Evolutionary conservation across 2,888 invertebrate genomes (phyloP), one percentile per base, ranked within the genome.

Genomic region (Lissocephala sabroskyi): DNA sequence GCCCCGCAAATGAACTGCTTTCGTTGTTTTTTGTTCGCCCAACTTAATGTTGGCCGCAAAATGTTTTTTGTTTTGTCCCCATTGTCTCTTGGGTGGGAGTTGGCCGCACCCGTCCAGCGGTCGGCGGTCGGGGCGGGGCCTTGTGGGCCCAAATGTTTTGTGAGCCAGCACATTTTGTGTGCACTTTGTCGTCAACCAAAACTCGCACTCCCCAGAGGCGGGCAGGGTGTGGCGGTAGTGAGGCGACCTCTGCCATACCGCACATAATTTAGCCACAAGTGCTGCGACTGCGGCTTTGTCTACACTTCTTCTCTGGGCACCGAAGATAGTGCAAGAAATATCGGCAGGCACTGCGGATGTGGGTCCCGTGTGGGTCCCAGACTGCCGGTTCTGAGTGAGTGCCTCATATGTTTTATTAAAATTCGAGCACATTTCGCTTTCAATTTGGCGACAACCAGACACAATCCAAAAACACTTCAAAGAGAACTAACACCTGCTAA

Each of bases 371-470:
- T 9, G 30, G 3, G 30, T 35, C 6, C 18, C n/a, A 14, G 14
- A 46, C 17, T 45, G 26, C 19, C 5, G 18, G 17, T 33, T 18
- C 26, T n/a, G 41, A 29, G 13, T 23, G 52, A 37, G 56, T 52
- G 64, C 49, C 76, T 53, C 79, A 70, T 70, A 70, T 70, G 68
- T 78, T 70, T 70, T 78, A 70, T 70, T 70, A 75, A 70, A 71
- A 37, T 18, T 17, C 18, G 18, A n/a, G 35, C 3, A 23, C 23
- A 23, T 23, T 23, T 23, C 23, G 23, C 23, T 23, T 23, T 23
- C 23, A 23, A 23, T 23, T 23, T 23, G 23, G 4, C 3, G 23
- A 23, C 23, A 23, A 23, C 7, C n/a, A n/a, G n/a, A n/a, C n/a
- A n/a, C n/a, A n/a, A n/a, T n/a, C n/a, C n/a, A n/a, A n/a, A n/a